Conservation (phyloP, 2,888 invertebrate genomes). For the Cheilosia pagana region DNA sequence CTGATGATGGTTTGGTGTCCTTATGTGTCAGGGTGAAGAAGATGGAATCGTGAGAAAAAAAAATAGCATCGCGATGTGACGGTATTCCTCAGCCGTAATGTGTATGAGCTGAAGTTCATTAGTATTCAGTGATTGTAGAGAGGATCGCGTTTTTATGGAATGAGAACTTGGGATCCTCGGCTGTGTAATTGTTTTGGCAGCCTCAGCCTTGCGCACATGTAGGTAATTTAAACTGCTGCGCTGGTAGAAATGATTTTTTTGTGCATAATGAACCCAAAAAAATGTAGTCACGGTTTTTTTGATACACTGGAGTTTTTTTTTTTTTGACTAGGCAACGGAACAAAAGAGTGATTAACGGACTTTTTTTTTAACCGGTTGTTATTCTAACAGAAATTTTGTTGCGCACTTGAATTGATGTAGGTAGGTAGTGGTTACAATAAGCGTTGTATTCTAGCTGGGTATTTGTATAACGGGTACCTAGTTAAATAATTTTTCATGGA, state of each 20-base stretch:
- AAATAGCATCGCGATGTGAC: constrained; percentile 60
- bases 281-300: constrained; percentile 34
- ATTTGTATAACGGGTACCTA: neutral
- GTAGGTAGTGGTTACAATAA: constrained; percentile 3
- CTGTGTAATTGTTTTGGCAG: constrained; percentile 45
- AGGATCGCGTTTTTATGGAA: constrained; percentile 65
- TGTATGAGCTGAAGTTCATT: constrained; percentile 70
- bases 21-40: constrained; percentile 69
- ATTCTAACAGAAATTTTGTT: constrained; percentile 37
- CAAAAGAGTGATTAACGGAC: constrained; percentile 59
- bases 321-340: constrained; percentile 32
- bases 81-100: constrained; percentile 56
- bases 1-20: constrained; percentile 70
- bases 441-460: neutral
- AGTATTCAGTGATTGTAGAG: constrained; percentile 59
- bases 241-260: constrained; percentile 31
- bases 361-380: constrained; percentile 49
- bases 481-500: neutral
- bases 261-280: constrained; percentile 32
- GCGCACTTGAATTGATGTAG: constrained; percentile 46
- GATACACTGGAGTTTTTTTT: constrained; percentile 1
- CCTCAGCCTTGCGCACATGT: constrained; percentile 11
- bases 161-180: constrained; percentile 25
- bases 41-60: constrained; percentile 75
- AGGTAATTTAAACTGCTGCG: constrained; percentile 33